A percentile compares a stretch with the other conserved stretches of the same genome.
Evolutionary conservation across 2,797 vertebrate species (phyloP).

Genomic region (Sebastes umbrosus): DNA sequence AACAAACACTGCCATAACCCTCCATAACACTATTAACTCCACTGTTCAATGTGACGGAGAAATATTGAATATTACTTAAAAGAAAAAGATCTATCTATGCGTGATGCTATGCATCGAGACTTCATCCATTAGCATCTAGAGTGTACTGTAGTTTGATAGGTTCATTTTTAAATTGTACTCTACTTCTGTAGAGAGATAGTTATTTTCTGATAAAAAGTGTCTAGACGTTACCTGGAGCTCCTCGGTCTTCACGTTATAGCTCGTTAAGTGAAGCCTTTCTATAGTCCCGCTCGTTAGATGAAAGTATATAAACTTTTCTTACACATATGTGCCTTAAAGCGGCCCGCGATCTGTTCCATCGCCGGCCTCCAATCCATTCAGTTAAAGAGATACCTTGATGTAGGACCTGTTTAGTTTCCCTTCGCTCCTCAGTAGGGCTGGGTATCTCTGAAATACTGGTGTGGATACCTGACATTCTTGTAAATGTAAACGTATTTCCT

Average conservation of each 20-base stretch:
- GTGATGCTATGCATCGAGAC: constrained; percentile 73
- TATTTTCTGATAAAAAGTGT: constrained; percentile 69
- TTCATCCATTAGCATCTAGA: constrained; percentile 49
- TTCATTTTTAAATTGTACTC: constrained; percentile 63
- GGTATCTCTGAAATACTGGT: not conserved
- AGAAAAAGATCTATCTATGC: constrained; percentile 37
- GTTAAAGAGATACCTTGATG: constrained; percentile 68
- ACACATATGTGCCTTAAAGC: constrained; percentile 74
- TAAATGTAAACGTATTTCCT: not conserved
- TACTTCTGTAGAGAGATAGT: constrained; percentile 62
- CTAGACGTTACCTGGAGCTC: constrained; percentile 57
- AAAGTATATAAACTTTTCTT: constrained; percentile 51
- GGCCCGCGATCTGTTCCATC: constrained; percentile 33
- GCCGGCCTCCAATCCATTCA: constrained; percentile 32
- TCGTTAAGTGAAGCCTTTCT: constrained; percentile 61
- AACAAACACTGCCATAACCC: constrained; percentile 59
- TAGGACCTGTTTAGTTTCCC: constrained; percentile 6
- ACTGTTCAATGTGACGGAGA: constrained; percentile 29
- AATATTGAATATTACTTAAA: constrained; percentile 37
- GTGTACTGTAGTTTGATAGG: constrained; percentile 66
- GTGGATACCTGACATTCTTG: not conserved
- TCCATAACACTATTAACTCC: constrained; percentile 65
- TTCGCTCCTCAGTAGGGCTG: not conserved
- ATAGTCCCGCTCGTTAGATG: constrained; percentile 58
- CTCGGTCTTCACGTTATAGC: constrained; percentile 63